Evolutionary conservation across 2,888 invertebrate species (phyloP).

Genomic region (Ormyrus rosae): DNA sequence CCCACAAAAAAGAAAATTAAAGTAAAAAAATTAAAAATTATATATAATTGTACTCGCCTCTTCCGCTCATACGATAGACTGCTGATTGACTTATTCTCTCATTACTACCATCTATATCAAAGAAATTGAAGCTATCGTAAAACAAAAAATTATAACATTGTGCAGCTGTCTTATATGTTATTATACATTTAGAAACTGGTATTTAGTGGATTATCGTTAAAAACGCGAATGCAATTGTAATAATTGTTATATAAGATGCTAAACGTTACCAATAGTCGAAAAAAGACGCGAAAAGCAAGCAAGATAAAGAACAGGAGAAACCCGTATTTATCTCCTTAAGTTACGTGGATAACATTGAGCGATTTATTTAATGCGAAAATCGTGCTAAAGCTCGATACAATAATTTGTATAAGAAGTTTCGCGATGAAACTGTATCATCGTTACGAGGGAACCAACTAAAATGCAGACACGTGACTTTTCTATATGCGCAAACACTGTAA

Average conservation of each 20-base stretch:
- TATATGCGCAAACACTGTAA: slow-evolving; percentile 30
- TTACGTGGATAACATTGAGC: slow-evolving; percentile 48
- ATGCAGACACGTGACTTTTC: slow-evolving; percentile 31
- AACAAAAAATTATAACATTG: slow-evolving; percentile 40
- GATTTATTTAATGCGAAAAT: slow-evolving; percentile 47
- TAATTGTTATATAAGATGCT: slow-evolving; percentile 53
- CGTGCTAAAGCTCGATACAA: slow-evolving; percentile 26
- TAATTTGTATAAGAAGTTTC: slow-evolving; percentile 19
- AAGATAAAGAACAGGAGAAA: slow-evolving; percentile 31
- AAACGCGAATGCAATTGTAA: slow-evolving; percentile 47
- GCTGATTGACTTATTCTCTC: slow-evolving; percentile 11
- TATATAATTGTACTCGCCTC: slow-evolving; percentile 29
- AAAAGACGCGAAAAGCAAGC: slow-evolving; percentile 1
- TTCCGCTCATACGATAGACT: slow-evolving; percentile 42
- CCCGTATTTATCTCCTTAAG: slow-evolving; percentile 42
- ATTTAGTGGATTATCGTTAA: slow-evolving; percentile 53
- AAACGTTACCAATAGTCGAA: slow-evolving; percentile 52
- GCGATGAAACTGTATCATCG: slow-evolving; percentile 30
- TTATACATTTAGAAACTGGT: slow-evolving; percentile 50
- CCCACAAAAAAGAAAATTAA: slow-evolving; percentile 1
- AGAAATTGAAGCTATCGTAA: slow-evolving; percentile 27
- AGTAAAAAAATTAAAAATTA: slow-evolving; percentile 28
- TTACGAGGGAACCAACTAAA: slow-evolving; percentile 30
- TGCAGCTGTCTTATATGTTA: slow-evolving; percentile 44
- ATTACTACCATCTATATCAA: slow-evolving; percentile 40